Base-by-base conservation (phyloP, 1,140 invertebrate species). In the Vollenhovia emeryi region DNA sequence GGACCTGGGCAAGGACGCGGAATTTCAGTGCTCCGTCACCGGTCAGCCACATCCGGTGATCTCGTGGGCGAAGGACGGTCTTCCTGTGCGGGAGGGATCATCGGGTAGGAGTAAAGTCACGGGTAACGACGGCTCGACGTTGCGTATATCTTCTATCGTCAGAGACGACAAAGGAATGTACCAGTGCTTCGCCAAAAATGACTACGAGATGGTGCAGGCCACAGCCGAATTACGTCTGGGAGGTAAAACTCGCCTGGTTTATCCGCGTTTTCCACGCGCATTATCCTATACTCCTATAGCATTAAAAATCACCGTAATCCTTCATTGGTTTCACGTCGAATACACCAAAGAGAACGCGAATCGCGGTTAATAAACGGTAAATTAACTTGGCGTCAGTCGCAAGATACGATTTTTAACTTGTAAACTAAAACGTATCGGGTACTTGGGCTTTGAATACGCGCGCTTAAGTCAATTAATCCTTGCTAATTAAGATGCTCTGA, bases 111-210 rank as follows among this genome's bases (percentile, higher is more conserved):
- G 88, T 27, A 95, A 94, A 84, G 93, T 95, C 76, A 90, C 89
- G 3, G 94, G 93, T 3, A 91, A 90, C 68, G 92, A 91, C 57
- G 94, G 93, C 15, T 93, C 93, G 18, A 92, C 89, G 50, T 88
- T 95, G 18, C 93, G 92, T 89, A 96, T 98, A 87, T 95, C 96
- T 33, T 96, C 96, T 15, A 96, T 98, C 18, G 96, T 96, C 33
- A 96, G 97, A 86, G 96, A 97, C 68, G 98, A 98, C 93, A 96
- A 97, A 84, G 98, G 98, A 4, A 97, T 98, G 96, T 99, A 98
- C 94, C 98, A 98, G 89, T 99, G 98, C 93, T 97, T 98, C 86
- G 98, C 97, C 3, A 97, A 96, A 87, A 98, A 98, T 89, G 97
- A 98, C 82, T 97, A 97, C 93, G 97, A 98, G 91, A 97, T 98